Evolutionary conservation across 2,797 vertebrate genomes (phyloP).

Genomic region (Oreonectes daqikongensis): DNA sequence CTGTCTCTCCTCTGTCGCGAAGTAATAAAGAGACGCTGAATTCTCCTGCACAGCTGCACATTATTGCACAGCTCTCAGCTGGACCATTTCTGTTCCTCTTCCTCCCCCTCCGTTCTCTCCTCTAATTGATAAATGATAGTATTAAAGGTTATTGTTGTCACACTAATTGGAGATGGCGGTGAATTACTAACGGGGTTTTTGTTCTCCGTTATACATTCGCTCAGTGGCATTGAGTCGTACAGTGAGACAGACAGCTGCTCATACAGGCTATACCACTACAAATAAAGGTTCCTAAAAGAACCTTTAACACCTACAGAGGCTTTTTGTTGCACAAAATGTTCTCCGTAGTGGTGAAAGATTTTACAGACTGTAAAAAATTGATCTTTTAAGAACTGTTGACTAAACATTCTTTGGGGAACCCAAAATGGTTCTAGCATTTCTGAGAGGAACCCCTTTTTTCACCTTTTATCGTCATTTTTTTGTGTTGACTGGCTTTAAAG

Average conservation of each 20-base stretch:
- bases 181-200: slow-evolving; percentile 54
- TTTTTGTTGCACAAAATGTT: too few relatives aligned
- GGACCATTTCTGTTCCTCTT: slow-evolving; percentile 23
- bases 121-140: slow-evolving; percentile 64
- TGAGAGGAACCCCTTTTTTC: too few relatives aligned
- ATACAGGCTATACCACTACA: too few relatives aligned
- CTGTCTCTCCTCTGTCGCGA: slow-evolving; percentile 61
- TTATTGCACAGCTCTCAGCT: slow-evolving; percentile 59
- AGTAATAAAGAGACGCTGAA: slow-evolving; percentile 62
- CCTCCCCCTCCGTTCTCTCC: slow-evolving; percentile 20
- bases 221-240: not conserved
- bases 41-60: slow-evolving; percentile 57
- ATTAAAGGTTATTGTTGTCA: slow-evolving; percentile 64
- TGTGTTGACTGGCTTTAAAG: too few relatives aligned
- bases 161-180: slow-evolving; percentile 54
- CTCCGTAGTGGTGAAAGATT: too few relatives aligned
- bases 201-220: slow-evolving; percentile 45
- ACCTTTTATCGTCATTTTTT: too few relatives aligned
- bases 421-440: too few relatives aligned
- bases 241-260: not conserved
- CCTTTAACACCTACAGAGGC: too few relatives aligned
- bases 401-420: too few relatives aligned
- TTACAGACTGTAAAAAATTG: too few relatives aligned
- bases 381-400: too few relatives aligned
- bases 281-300: too few relatives aligned